Evolutionary conservation across 1,140 invertebrate species (phyloP).

Genomic region (Apocrypta bakeri): DNA sequence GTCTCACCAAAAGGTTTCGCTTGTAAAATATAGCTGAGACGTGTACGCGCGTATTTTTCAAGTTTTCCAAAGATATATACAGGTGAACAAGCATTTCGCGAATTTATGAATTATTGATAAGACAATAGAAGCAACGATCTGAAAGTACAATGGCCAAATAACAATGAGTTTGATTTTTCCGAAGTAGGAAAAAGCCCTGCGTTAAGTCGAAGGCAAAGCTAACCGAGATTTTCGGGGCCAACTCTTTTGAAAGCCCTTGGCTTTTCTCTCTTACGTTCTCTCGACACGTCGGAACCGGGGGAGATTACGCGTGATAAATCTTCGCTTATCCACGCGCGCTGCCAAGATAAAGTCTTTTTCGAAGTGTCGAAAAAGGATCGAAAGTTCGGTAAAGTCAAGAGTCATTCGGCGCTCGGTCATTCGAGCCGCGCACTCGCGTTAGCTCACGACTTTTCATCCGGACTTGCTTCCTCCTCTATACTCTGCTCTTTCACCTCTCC

Average conservation of each 20-base stretch:
- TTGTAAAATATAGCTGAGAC: too few relatives aligned
- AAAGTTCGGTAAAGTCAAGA: constrained; percentile 52
- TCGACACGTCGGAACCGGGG: constrained; percentile 11
- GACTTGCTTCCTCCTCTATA: too few relatives aligned
- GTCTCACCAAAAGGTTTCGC: too few relatives aligned
- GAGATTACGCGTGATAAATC: constrained; percentile 43
- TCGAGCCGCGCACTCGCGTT: neutral
- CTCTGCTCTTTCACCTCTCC: too few relatives aligned
- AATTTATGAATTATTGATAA: too few relatives aligned
- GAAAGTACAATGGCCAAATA: neutral
- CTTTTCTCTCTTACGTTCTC: neutral
- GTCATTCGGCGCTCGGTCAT: constrained; percentile 51
- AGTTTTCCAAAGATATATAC: too few relatives aligned
- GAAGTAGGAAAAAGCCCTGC: neutral
- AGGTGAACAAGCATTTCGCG: too few relatives aligned
- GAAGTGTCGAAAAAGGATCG: constrained; percentile 37
- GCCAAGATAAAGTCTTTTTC: constrained; percentile 36
- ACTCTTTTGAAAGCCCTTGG: constrained; percentile 41
- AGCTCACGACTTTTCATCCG: constrained; percentile 4
- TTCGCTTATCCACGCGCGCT: constrained; percentile 35
- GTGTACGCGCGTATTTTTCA: too few relatives aligned
- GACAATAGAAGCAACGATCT: too few relatives aligned
- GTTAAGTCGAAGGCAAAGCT: neutral
- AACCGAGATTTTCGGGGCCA: constrained; percentile 50
- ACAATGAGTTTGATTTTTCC: constrained; percentile 6